Conservation (phyloP, 1,140 invertebrate genomes). For the Drosophila neocordata region DNA sequence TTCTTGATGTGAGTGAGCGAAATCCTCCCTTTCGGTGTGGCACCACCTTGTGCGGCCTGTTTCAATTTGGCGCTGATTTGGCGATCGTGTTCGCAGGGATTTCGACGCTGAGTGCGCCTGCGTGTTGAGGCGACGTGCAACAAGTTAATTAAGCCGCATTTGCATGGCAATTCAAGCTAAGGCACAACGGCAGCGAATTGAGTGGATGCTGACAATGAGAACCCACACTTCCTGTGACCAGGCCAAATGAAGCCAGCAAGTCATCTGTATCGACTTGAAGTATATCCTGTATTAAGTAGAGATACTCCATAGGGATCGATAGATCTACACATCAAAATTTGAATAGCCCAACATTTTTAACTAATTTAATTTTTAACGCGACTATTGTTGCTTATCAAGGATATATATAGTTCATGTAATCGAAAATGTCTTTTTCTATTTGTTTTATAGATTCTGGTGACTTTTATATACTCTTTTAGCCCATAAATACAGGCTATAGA, state of each 20-base stretch:
- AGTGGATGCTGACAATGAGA: slow-evolving; percentile 36
- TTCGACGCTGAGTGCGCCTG: slow-evolving; percentile 64
- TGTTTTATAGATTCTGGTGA: too few relatives aligned
- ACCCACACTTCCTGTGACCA: slow-evolving; percentile 74
- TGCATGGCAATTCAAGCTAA: slow-evolving; percentile 59
- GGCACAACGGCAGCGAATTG: background rate
- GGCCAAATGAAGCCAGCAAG: background rate
- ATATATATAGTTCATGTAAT: too few relatives aligned
- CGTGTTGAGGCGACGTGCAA: slow-evolving; percentile 77
- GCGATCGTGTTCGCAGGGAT: slow-evolving; percentile 63
- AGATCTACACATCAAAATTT: too few relatives aligned
- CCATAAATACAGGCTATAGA: too few relatives aligned
- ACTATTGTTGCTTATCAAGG: too few relatives aligned
- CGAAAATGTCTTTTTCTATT: too few relatives aligned
- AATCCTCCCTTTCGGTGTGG: slow-evolving; percentile 1
- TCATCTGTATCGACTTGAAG: too few relatives aligned
- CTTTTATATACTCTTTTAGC: too few relatives aligned
- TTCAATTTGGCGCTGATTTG: slow-evolving; percentile 79
- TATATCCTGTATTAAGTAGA: too few relatives aligned
- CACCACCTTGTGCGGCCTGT: slow-evolving; percentile 75
- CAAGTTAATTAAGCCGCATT: slow-evolving; percentile 81
- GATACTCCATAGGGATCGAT: too few relatives aligned
- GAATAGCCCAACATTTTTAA: too few relatives aligned
- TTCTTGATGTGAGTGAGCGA: slow-evolving; percentile 5
- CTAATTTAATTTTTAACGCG: too few relatives aligned